Conservation (phyloP, 2,797 vertebrate species). For the Ctenosaura bakeri region DNA sequence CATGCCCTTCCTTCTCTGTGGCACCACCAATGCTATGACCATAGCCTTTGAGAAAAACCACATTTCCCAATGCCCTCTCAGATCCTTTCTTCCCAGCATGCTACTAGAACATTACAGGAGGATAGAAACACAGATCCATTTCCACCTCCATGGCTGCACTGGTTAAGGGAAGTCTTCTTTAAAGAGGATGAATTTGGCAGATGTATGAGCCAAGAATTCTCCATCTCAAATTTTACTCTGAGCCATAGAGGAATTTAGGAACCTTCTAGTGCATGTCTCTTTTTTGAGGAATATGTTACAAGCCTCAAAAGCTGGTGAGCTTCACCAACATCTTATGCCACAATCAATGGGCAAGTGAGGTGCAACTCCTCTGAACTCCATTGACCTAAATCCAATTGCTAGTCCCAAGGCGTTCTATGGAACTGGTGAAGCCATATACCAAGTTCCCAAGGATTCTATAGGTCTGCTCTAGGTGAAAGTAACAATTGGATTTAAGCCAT, state of each 20-base stretch:
- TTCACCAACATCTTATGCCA: background rate
- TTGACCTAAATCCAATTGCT: too few relatives aligned
- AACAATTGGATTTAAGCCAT: too few relatives aligned
- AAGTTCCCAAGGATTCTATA: too few relatives aligned
- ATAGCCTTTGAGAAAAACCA: background rate
- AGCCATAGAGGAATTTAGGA: background rate
- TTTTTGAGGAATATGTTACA: background rate
- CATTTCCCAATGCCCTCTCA: background rate
- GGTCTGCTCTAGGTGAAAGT: too few relatives aligned
- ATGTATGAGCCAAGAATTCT: background rate
- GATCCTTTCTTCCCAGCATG: background rate
- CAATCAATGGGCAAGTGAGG: background rate
- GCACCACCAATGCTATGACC: background rate
- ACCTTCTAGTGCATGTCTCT: background rate
- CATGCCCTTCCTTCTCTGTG: background rate
- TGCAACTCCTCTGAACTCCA: background rate
- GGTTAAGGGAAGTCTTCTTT: background rate
- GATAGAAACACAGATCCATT: background rate
- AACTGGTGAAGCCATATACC: too few relatives aligned
- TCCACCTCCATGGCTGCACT: background rate
- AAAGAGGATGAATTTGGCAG: background rate
- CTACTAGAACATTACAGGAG: background rate
- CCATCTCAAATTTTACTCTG: background rate
- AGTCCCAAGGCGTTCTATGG: too few relatives aligned
- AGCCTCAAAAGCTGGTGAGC: too few relatives aligned